Evolutionary conservation across 2,888 invertebrate genomes (phyloP).

Genomic region (Rhabditoides inermis): DNA sequence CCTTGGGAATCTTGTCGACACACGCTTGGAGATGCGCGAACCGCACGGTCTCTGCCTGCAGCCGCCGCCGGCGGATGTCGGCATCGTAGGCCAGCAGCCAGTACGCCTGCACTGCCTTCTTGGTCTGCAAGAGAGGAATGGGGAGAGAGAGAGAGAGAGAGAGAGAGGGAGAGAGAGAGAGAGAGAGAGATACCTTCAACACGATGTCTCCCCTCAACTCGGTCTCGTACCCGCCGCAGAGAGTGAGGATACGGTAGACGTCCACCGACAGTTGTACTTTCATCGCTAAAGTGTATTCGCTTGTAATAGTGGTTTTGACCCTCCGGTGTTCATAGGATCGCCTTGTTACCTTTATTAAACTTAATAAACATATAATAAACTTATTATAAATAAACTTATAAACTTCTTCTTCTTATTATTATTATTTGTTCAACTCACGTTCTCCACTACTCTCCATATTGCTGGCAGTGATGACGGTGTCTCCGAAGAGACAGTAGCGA

Average conservation of each 20-base stretch:
- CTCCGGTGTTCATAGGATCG: neutral
- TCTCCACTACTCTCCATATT: constrained; percentile 31
- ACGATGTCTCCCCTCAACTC: constrained; percentile 18
- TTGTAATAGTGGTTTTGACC: too few species aligned
- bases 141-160: neutral
- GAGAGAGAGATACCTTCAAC: constrained; percentile 10
- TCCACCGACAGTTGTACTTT: constrained; percentile 23
- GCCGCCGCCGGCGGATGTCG: too few species aligned
- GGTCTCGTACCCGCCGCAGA: constrained; percentile 21
- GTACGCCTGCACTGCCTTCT: constrained; percentile 6
- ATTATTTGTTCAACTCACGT: constrained; percentile 8
- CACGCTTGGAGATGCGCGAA: too few species aligned
- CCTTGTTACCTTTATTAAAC: too few species aligned
- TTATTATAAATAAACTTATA: neutral
- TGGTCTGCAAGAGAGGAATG: constrained; percentile 4
- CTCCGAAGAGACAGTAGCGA: constrained; percentile 24
- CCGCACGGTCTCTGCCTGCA: too few species aligned
- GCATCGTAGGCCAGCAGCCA: constrained; percentile 5
- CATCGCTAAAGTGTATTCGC: constrained; percentile 18
- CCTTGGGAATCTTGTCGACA: too few species aligned
- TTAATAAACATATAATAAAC: neutral
- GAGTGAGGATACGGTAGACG: constrained; percentile 16
- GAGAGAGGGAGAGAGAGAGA: neutral
- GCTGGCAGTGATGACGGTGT: constrained; percentile 24
- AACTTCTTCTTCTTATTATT: neutral